These are phyloP conservation scores for Piscicola geometra DNA, from an alignment of 2,888 invertebrate genomes.

Conservation along the genomic window DNA sequence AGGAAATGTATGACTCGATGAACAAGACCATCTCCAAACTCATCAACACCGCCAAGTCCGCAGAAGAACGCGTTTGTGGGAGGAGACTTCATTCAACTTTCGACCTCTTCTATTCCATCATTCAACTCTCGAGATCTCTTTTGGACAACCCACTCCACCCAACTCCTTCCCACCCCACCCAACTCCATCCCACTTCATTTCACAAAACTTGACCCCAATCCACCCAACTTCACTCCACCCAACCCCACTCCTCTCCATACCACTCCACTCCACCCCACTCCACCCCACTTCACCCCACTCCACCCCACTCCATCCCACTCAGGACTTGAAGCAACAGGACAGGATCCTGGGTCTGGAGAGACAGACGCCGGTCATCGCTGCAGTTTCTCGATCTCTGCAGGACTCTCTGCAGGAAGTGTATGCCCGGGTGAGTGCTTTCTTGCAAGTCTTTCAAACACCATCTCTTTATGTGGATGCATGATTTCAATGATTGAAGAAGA, in stretches of 20 bases:
- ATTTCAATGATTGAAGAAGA: no score
- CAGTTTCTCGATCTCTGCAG: slow-evolving; percentile 17
- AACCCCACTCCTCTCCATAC: no score
- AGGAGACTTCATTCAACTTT: neutral
- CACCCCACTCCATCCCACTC: neutral
- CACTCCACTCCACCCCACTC: neutral
- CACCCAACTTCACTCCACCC: no score
- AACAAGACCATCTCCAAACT: slow-evolving; percentile 70
- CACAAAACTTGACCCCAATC: no score
- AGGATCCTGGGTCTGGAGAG: slow-evolving; percentile 39
- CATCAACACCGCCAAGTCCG: slow-evolving; percentile 47
- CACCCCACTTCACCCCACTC: neutral
- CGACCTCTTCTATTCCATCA: neutral
- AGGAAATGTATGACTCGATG: slow-evolving; percentile 79
- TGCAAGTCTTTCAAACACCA: no score
- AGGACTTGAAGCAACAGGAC: slow-evolving; percentile 42
- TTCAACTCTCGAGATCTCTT: no score
- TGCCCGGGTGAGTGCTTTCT: slow-evolving; percentile 35
- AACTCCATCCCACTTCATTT: no score
- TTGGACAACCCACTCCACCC: no score
- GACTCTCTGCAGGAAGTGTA: slow-evolving; percentile 30
- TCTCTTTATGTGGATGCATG: no score
- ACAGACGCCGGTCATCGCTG: slow-evolving; percentile 33
- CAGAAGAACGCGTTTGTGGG: slow-evolving; percentile 42
- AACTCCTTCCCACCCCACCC: neutral